These are phyloP conservation scores for Montipora capitata DNA, from an alignment of 92 coral and sea anemone species.

Conservation along the genomic window DNA sequence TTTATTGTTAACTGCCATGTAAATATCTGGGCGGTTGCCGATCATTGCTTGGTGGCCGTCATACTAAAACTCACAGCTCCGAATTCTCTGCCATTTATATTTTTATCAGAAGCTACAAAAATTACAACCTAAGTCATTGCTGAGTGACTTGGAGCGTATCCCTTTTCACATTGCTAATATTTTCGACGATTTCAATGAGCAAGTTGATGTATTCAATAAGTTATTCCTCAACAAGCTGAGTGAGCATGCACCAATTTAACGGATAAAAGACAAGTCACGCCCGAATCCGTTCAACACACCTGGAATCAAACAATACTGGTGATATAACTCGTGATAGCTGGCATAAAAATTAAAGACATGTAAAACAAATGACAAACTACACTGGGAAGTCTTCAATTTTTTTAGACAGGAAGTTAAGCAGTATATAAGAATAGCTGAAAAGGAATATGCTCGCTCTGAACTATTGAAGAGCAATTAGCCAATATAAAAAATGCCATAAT, in stretches of 20 bases:
- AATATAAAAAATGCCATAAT: no score
- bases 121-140: neutral
- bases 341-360: no score
- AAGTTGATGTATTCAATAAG: no score
- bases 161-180: no score
- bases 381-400: neutral
- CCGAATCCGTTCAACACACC: no score
- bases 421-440: neutral
- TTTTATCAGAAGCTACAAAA: neutral
- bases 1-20: constrained; percentile 26
- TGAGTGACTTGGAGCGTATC: neutral
- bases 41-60: constrained; percentile 60
- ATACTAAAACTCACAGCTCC: constrained; percentile 43
- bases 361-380: neutral
- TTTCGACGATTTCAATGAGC: no score
- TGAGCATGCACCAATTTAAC: no score
- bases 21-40: constrained; percentile 21
- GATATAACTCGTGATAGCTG: no score
- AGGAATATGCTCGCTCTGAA: neutral
- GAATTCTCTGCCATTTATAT: neutral
- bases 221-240: neutral
- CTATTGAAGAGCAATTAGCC: neutral
- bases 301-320: no score
- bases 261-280: no score
- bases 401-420: neutral